Base-by-base conservation (phyloP, 2,113 vertebrate genomes). In the Tychaedon coryphoeus region DNA sequence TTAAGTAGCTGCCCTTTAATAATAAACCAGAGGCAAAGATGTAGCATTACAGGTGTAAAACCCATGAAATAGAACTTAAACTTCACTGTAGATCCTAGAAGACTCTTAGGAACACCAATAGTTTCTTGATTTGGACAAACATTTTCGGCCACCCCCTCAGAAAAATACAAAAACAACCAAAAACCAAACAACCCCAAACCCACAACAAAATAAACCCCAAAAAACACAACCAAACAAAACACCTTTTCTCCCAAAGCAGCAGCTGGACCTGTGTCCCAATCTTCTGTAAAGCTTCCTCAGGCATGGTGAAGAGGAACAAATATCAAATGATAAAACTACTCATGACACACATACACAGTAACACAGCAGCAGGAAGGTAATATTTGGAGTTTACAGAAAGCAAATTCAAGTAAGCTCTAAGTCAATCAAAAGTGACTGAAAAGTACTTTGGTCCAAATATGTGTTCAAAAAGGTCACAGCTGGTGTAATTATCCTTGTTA, bases 391-490 rank as follows among this genome's bases (percentile, higher is more conserved):
- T 96, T 96, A 93, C 73, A 95, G 95, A 96, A 97, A 91, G 89
- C 77, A 96, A 96, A 97, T 85, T 96, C 88, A 92, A 93, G 93
- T 93, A 96, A 97, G 97, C 93, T 86, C 74, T 71, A 94, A 97
- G 94, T 97, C 97, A 98, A 97, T 96, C 97, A 97, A 88, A 96
- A 97, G 84, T 96, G 96, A 96, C 96, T 97, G 97, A 94, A 97
- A 96, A 92, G 79, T 53, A 19, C 94, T 96, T 94, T 90, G 92
- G 96, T 94, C 94, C 97, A 98, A 98, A 97, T 88, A 82, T 25
- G 3, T 93, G 90, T 85, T 98, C 96, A 94, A 61, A 98, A 98
- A 98, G 98, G 97, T 98, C 97, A 98, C 97, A 97, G 97, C 93
- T 97, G 93, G 92, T 96, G 84, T 87, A 97, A 97, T 97, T 98